Evolutionary conservation across 2,888 invertebrate genomes (phyloP).

Genomic region (Mesorhabditis spiculigera): DNA sequence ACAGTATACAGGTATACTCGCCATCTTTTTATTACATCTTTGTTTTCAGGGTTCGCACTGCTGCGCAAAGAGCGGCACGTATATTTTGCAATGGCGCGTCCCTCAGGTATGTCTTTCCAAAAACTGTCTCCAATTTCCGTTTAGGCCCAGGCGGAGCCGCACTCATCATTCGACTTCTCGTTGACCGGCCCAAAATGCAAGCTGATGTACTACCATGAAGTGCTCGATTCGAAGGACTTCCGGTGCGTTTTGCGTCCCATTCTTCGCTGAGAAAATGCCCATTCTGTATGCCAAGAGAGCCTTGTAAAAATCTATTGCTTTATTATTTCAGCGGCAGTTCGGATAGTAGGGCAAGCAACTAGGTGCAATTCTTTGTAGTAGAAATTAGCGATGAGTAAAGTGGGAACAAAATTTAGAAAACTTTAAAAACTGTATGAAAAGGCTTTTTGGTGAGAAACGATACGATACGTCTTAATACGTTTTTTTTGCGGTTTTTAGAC

Average conservation of each 20-base stretch:
- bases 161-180: conserved; percentile 61
- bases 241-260: conserved; percentile 65
- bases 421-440: no score
- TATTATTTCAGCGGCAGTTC: no score
- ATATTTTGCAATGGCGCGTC: conserved; percentile 85
- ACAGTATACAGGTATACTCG: conserved; percentile 78
- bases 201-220: conserved; percentile 87
- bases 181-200: conserved; percentile 70
- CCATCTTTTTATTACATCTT: conserved; percentile 2
- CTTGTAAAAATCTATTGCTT: no score
- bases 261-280: neutral
- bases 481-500: no score
- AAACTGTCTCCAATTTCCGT: neutral
- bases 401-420: no score
- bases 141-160: conserved; percentile 32
- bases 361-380: no score
- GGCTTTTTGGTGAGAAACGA: no score
- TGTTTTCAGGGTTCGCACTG: conserved; percentile 66
- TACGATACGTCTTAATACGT: no score
- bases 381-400: no score
- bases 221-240: conserved; percentile 81
- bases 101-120: conserved; percentile 23
- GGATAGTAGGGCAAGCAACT: no score
- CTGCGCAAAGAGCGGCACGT: conserved; percentile 69
- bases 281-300: neutral